Evolutionary conservation across 2,797 vertebrate species (phyloP).

Genomic region (Myotis pilosus): DNA sequence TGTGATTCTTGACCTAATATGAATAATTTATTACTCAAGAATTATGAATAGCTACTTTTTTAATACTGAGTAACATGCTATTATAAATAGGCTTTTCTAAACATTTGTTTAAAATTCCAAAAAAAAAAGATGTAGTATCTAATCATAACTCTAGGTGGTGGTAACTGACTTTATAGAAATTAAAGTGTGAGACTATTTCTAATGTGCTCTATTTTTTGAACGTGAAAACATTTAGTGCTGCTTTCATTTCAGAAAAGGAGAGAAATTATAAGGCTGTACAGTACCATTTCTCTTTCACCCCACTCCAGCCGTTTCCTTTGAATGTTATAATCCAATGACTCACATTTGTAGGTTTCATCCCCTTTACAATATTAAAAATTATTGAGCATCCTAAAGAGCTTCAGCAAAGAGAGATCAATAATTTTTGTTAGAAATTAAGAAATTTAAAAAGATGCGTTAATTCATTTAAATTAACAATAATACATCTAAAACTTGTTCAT

Average conservation of each 20-base stretch:
- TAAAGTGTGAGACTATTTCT: background rate
- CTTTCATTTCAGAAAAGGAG: background rate
- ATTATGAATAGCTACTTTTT: background rate
- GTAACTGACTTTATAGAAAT: constrained; percentile 59
- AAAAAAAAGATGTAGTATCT: constrained; percentile 54
- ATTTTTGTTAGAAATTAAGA: constrained; percentile 32
- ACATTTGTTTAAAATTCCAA: constrained; percentile 14
- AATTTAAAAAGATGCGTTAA: background rate
- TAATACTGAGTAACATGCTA: background rate
- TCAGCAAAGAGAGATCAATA: background rate
- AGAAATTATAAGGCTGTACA: background rate
- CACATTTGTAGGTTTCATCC: background rate
- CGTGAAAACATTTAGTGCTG: background rate
- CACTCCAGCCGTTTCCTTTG: background rate
- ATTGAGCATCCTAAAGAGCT: background rate
- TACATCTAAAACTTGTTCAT: too few relatives aligned
- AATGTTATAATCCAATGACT: background rate
- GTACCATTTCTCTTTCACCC: background rate
- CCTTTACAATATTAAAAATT: background rate
- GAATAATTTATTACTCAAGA: background rate
- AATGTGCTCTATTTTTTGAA: background rate
- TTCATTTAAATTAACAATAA: too few relatives aligned
- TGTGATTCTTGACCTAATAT: background rate
- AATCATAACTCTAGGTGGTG: constrained; percentile 72
- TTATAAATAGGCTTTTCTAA: background rate